Evolutionary conservation across 1,140 invertebrate species (phyloP).

Genomic region (Metopolophium dirhodum): DNA sequence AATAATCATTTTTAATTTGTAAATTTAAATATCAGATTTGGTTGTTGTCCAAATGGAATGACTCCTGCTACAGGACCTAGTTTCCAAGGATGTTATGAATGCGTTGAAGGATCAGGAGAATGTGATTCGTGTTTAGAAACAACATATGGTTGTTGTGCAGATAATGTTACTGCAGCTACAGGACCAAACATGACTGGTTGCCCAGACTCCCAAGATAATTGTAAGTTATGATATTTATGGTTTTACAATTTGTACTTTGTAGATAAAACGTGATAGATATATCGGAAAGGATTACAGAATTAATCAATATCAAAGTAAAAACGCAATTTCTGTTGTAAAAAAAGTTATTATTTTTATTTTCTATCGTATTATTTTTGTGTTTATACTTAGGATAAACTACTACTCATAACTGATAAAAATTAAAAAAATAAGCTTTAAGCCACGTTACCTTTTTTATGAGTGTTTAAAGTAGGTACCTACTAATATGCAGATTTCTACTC

Average conservation of each 20-base stretch:
- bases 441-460: neutral
- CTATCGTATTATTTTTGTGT: too few species aligned
- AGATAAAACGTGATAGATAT: neutral
- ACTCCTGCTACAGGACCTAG: conserved; percentile 79
- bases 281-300: neutral
- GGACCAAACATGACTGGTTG: conserved; percentile 82
- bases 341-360: neutral
- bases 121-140: conserved; percentile 60
- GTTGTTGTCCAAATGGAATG: conserved; percentile 89
- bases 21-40: conserved; percentile 64
- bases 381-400: neutral
- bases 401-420: neutral
- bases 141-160: conserved; percentile 76
- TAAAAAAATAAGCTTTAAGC: neutral
- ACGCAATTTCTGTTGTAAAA: neutral
- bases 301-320: neutral
- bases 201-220: conserved; percentile 72
- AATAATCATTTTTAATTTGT: neutral
- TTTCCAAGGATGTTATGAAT: conserved; percentile 71
- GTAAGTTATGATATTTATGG: neutral
- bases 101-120: conserved; percentile 52
- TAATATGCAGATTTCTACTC: neutral
- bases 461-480: neutral
- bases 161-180: conserved; percentile 74
- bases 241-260: neutral